Conservation (phyloP, 2,797 vertebrate species). For the Eidolon dupreanum region DNA sequence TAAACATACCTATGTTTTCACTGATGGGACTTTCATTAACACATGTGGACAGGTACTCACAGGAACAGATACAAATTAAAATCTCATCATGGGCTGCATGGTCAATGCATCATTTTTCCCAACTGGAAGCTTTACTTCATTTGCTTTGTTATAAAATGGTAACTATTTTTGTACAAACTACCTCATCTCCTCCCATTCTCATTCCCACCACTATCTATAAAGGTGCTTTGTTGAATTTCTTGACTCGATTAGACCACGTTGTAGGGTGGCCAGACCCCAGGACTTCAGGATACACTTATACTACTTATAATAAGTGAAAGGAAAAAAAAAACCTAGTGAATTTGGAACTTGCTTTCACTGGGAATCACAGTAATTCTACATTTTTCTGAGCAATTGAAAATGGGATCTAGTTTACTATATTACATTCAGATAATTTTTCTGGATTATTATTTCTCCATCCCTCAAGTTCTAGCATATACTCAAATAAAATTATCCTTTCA, state of each 20-base stretch:
- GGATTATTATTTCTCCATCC: not conserved
- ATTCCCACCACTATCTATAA: not conserved
- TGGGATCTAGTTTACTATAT: not conserved
- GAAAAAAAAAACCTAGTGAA: not conserved
- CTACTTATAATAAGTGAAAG: not conserved
- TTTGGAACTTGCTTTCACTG: conserved; percentile 4
- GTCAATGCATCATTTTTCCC: not conserved
- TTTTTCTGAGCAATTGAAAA: not conserved
- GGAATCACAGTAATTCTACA: not conserved
- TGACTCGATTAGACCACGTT: not conserved
- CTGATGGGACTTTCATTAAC: not conserved
- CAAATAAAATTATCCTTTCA: not conserved
- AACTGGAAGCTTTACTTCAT: not conserved
- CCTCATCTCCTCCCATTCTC: not conserved
- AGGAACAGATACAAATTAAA: not conserved
- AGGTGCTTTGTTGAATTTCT: not conserved
- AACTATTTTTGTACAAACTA: not conserved
- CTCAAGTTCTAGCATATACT: not conserved
- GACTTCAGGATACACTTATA: not conserved
- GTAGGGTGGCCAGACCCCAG: not conserved
- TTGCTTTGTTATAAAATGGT: conserved; percentile 2
- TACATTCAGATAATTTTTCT: not conserved
- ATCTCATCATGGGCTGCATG: not conserved
- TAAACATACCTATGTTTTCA: not conserved
- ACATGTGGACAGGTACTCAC: not conserved